Conservation (phyloP, 2,113 vertebrate genomes). For the Catharus minimus region DNA sequence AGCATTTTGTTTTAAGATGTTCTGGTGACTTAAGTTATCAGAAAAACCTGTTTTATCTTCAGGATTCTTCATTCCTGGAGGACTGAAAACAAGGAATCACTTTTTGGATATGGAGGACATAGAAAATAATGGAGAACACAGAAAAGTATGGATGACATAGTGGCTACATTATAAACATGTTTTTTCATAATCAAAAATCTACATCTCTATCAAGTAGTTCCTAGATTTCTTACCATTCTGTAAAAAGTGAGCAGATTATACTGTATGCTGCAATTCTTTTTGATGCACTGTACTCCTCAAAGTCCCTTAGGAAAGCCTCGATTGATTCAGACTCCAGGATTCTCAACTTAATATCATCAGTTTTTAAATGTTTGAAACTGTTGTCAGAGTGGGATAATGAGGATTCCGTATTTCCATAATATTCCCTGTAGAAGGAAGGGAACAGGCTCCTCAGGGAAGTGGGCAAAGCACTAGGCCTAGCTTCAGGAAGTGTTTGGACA, state of each 20-base stretch:
- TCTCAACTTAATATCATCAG: background rate
- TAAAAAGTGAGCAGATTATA: background rate
- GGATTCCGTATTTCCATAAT: background rate
- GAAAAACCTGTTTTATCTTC: background rate
- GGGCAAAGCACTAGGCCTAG: background rate
- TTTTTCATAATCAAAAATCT: background rate
- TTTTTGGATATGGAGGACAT: background rate
- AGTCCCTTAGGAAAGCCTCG: background rate
- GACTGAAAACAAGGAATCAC: background rate
- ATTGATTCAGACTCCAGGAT: background rate
- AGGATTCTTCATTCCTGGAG: background rate
- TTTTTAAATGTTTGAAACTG: background rate
- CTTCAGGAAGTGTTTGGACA: background rate
- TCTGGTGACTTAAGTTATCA: background rate
- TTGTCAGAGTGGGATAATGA: background rate
- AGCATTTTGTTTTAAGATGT: background rate
- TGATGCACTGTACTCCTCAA: background rate
- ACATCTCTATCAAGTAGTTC: background rate
- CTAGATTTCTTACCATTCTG: background rate
- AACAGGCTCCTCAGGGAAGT: background rate
- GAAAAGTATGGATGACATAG: background rate
- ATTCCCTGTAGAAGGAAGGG: background rate
- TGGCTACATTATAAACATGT: background rate
- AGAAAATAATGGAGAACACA: background rate
- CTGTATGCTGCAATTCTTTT: background rate